phyloP scores from a whole-genome alignment of 53 echinoderm and acorn worm genomes.

The Astropecten irregularis region DNA sequence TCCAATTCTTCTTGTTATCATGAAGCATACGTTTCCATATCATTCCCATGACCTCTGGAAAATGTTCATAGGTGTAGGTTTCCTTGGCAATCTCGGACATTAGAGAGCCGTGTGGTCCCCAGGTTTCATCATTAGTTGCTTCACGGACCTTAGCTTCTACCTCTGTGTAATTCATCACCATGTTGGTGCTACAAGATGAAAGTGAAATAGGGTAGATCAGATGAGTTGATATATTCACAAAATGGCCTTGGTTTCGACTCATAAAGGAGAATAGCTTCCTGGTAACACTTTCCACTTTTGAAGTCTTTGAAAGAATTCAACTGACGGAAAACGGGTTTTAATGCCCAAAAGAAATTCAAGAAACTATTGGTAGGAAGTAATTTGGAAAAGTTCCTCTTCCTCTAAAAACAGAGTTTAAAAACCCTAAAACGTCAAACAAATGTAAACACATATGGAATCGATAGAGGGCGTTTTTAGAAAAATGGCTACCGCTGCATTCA shows the following conservation, averaged over 20 bases:
- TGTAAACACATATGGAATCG: no score
- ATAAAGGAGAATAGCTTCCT: no score
- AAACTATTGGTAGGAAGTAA: no score
- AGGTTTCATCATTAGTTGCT: conserved; percentile 94
- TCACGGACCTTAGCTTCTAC: conserved; percentile 95
- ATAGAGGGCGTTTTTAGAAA: no score
- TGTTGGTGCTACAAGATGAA: conserved; percentile 80
- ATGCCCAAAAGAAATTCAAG: no score
- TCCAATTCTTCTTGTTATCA: conserved; percentile 95
- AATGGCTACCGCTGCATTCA: no score
- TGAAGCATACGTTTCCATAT: conserved; percentile 96
- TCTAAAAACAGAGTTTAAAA: no score
- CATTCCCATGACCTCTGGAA: conserved; percentile 97
- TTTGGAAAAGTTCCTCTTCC: no score
- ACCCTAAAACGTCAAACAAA: no score
- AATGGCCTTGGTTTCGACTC: not conserved
- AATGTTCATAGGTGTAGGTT: conserved; percentile 96
- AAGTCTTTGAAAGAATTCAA: no score
- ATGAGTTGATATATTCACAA: not conserved
- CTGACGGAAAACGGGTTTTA: no score
- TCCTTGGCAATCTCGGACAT: conserved; percentile 96
- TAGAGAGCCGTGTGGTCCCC: conserved; percentile 96
- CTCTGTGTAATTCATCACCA: conserved; percentile 99
- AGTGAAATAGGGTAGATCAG: not conserved
- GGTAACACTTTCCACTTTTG: no score